phyloP scores from a whole-genome alignment of 2,797 vertebrate genomes.

The Schizopygopsis pylzovi region DNA sequence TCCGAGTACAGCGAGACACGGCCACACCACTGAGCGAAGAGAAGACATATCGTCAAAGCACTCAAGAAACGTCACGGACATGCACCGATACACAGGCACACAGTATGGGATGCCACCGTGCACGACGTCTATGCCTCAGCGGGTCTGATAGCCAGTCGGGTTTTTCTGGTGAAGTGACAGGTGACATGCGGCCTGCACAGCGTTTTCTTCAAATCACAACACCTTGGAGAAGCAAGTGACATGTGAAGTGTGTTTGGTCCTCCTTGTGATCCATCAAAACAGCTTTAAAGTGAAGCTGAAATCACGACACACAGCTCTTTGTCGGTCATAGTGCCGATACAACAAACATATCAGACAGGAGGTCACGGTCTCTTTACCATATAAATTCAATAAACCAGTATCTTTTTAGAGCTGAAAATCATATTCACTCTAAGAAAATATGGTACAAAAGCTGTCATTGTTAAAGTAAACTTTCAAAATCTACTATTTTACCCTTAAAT shows the following conservation, averaged over 20 bases:
- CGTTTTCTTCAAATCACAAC: slow-evolving; percentile 33
- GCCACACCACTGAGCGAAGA: not conserved
- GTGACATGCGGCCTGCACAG: slow-evolving; percentile 19
- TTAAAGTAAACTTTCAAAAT: not conserved
- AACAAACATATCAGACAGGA: not conserved
- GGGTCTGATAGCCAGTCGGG: slow-evolving; percentile 22
- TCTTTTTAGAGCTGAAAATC: not conserved
- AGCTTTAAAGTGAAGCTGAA: slow-evolving; percentile 28
- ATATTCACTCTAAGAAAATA: not conserved
- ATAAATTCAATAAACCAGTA: not conserved
- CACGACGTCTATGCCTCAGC: slow-evolving; percentile 18
- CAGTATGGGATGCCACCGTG: not conserved
- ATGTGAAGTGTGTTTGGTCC: slow-evolving; percentile 13
- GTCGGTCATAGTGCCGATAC: not conserved
- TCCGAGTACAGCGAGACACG: not conserved
- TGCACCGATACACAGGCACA: slow-evolving; percentile 23
- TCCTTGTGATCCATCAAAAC: slow-evolving; percentile 45
- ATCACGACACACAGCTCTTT: not conserved
- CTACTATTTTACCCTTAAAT: not conserved
- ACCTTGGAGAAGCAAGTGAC: slow-evolving; percentile 35
- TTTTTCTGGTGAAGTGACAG: slow-evolving; percentile 18
- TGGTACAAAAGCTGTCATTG: not conserved
- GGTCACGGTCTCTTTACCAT: not conserved
- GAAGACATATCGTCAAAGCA: slow-evolving; percentile 22
- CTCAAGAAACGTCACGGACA: slow-evolving; percentile 22